Conservation (phyloP, 2,113 vertebrate species). For the Nyctereutes procyonoides region DNA sequence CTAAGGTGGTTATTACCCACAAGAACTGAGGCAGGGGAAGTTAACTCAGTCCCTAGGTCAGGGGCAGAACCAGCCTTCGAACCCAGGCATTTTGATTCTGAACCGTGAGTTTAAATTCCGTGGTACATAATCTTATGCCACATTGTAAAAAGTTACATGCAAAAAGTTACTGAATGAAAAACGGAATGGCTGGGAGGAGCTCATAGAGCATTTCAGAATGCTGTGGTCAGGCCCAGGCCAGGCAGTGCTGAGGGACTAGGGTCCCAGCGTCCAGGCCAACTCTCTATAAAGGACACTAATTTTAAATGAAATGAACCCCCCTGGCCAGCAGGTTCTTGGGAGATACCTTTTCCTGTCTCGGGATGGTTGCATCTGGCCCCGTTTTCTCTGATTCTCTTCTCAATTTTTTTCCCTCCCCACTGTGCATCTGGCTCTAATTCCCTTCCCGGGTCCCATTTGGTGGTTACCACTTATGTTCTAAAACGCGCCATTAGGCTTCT, state of each 20-base stretch:
- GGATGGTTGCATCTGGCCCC: not conserved
- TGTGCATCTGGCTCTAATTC: conserved; percentile 59
- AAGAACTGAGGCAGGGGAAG: not conserved
- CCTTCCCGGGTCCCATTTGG: conserved; percentile 9
- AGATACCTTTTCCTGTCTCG: not conserved
- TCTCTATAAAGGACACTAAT: not conserved
- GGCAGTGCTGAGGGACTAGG: not conserved
- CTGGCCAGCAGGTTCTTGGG: not conserved
- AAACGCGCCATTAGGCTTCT: conserved; percentile 66
- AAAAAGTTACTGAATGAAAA: not conserved
- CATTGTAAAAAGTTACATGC: not conserved
- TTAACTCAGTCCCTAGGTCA: not conserved
- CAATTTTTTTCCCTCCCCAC: not conserved
- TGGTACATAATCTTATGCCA: not conserved
- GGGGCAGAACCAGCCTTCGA: not conserved
- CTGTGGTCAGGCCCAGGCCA: not conserved
- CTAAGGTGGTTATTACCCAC: not conserved
- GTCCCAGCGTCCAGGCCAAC: not conserved
- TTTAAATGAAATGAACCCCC: not conserved
- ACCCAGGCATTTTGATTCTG: not conserved
- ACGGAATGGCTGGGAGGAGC: not conserved
- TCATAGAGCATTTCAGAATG: not conserved
- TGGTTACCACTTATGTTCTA: conserved; percentile 70
- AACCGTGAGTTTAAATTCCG: not conserved
- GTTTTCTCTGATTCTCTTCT: not conserved